Base-by-base conservation (phyloP, 2,113 vertebrate species). In the Sander vitreus region DNA sequence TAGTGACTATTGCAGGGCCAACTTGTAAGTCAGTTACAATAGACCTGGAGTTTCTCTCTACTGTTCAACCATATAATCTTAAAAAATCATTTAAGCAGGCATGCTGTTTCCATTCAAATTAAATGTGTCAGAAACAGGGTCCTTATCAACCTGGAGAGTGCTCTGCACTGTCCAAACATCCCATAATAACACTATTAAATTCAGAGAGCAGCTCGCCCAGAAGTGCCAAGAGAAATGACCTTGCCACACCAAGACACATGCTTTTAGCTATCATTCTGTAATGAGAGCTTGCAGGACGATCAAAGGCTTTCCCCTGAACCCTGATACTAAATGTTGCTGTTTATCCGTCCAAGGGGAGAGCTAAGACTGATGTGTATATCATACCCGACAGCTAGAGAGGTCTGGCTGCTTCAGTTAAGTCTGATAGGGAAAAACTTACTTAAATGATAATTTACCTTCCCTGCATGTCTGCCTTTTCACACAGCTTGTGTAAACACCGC, bases 251-350 rank as follows among this genome's bases (percentile, higher is more conserved):
- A 76, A 88, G 78, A 81, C 63, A 51, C 81, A 51, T 62, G 68
- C 64, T 79, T 75, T 76, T 43, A 77, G 78, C 71, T 81, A 83
- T 81, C 14, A 9, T 58, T 83, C 78, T 77, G 73, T 81, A 82
- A 85, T 81, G 72, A 81, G 81, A 48, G 76, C 85, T 94, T 93
- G 93, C 93, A 91, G 81, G 9, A 25, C 7, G 73, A 93, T 94
- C 94, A 95, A 95, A 95, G 92, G n/a, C 72, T 86, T 88, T 85
- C 80, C 85, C 72, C 79, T 83, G 84, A 88, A 54, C 91, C 87
- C 85, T 93, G 93, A 94, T 92, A 78, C 91, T 86, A 92, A 95
- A 94, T 88, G 86, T 93, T 93, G 63, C 88, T 89, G 91, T 93
- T 93, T 89, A 92, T 67, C 86, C 85, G 85, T 91, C 85, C 84